Conservation (phyloP, 2,797 vertebrate genomes). For the Sebastes ruberrimus region DNA sequence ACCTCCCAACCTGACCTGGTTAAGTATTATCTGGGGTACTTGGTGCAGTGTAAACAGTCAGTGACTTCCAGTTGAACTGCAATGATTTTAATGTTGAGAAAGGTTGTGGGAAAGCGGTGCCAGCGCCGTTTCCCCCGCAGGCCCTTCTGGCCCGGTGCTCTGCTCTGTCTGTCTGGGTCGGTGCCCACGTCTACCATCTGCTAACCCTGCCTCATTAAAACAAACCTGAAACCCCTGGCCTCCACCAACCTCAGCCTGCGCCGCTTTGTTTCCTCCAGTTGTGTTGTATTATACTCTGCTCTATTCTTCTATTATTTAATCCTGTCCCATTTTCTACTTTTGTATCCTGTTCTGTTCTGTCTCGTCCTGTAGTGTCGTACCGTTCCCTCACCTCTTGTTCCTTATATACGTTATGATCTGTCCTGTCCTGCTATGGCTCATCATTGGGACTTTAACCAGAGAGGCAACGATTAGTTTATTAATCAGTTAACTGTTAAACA, state of each 20-base stretch:
- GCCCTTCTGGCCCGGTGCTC: conserved; percentile 12
- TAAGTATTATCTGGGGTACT: conserved; percentile 5
- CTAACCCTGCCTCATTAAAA: conserved; percentile 61
- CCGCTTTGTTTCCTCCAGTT: background rate
- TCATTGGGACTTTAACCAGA: background rate
- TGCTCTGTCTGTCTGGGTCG: conserved; percentile 42
- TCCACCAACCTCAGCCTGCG: background rate
- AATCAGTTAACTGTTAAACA: background rate
- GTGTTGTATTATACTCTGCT: background rate
- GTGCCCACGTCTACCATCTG: conserved; percentile 64
- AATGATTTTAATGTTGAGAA: conserved; percentile 24
- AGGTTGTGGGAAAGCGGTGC: conserved; percentile 17
- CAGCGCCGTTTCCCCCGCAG: conserved; percentile 28
- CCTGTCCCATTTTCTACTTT: background rate
- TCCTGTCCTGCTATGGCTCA: background rate
- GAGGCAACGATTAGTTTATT: background rate
- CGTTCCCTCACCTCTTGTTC: background rate
- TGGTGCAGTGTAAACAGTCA: conserved; percentile 1
- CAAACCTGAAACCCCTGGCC: conserved; percentile 8
- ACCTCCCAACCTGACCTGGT: conserved; percentile 25
- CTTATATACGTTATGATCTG: background rate
- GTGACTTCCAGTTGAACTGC: conserved; percentile 47
- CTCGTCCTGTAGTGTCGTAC: background rate
- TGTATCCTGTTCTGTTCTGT: background rate
- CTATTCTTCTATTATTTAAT: background rate